phyloP scores from a whole-genome alignment of 1,140 invertebrate species.

The Plutomurus gul region DNA sequence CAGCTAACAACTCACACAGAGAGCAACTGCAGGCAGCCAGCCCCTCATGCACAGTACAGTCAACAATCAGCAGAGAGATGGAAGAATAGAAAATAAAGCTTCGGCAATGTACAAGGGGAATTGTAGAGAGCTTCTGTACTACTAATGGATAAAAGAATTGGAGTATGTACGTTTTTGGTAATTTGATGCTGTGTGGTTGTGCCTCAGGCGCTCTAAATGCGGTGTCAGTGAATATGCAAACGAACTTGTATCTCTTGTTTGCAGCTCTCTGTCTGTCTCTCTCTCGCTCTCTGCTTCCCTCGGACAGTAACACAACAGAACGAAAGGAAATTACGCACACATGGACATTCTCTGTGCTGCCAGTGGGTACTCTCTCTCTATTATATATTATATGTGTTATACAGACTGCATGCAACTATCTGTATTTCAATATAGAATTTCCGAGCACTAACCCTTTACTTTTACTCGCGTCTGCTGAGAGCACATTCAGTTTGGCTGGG shows the following conservation, averaged over 20 bases:
- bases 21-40: too few relatives aligned
- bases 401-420: too few relatives aligned
- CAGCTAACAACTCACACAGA: too few relatives aligned
- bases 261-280: not conserved
- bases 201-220: not conserved
- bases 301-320: too few relatives aligned
- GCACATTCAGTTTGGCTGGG: not conserved
- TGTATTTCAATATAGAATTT: too few relatives aligned
- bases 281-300: too few relatives aligned
- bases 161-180: not conserved
- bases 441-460: not conserved
- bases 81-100: not conserved
- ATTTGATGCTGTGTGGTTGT: not conserved
- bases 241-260: conserved; percentile 1
- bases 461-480: not conserved
- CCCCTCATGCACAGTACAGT: not conserved
- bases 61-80: not conserved
- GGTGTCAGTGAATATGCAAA: conserved; percentile 22
- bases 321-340: too few relatives aligned
- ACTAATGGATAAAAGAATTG: not conserved
- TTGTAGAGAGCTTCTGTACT: not conserved
- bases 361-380: too few relatives aligned
- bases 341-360: not conserved
- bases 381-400: too few relatives aligned
- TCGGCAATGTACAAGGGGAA: not conserved